Conservation (phyloP, 1,140 invertebrate species). For the Chironomus striatipennis region DNA sequence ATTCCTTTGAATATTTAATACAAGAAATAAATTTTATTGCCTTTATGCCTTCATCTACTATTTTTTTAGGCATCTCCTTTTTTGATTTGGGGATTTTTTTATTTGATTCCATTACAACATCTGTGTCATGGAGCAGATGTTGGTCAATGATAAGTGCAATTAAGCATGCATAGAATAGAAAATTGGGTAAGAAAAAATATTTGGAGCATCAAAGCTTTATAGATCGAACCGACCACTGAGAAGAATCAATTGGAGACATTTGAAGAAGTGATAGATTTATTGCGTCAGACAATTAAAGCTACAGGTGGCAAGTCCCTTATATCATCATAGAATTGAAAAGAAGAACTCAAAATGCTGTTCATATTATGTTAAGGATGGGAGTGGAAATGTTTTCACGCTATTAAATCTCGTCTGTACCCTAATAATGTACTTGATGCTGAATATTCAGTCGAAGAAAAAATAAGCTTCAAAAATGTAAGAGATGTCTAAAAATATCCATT, state of each 20-base stretch:
- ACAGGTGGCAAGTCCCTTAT: neutral
- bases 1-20: too few species aligned
- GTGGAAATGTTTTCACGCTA: neutral
- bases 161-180: neutral
- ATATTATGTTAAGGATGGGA: neutral
- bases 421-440: neutral
- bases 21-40: too few species aligned
- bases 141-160: neutral
- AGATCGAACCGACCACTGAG: neutral
- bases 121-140: neutral
- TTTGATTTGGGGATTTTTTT: neutral
- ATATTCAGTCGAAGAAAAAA: neutral
- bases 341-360: neutral
- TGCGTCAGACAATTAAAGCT: neutral
- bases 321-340: neutral
- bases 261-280: neutral
- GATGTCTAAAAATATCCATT: neutral
- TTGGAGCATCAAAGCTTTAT: too few species aligned
- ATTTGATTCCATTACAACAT: neutral
- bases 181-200: neutral
- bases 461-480: neutral
- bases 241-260: neutral
- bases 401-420: neutral
- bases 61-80: neutral
- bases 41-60: too few species aligned